phyloP scores from a whole-genome alignment of 2,888 invertebrate species.

The Plebejus argus region DNA sequence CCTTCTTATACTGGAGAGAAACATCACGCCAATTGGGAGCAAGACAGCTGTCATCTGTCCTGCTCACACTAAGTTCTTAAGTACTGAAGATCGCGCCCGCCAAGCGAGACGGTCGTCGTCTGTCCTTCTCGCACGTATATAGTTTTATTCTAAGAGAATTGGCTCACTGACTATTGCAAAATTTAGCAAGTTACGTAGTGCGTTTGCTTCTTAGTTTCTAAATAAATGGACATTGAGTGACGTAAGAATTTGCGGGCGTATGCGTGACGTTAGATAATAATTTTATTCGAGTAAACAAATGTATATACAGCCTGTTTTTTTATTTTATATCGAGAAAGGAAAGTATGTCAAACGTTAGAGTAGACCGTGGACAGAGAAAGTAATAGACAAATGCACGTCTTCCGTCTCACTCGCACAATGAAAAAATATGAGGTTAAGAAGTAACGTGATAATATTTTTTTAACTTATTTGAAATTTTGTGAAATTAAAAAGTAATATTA shows the following conservation, averaged over 20 bases:
- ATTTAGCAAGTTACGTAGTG: neutral
- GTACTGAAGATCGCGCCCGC: no score
- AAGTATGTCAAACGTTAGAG: slow-evolving; percentile 9
- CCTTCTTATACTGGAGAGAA: neutral
- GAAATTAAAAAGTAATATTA: neutral
- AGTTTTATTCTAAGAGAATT: neutral
- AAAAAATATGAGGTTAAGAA: neutral
- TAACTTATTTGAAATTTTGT: neutral
- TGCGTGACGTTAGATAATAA: slow-evolving; percentile 2
- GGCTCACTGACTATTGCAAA: neutral
- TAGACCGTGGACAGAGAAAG: slow-evolving; percentile 5
- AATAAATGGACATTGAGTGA: neutral
- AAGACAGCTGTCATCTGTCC: neutral
- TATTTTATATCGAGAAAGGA: slow-evolving; percentile 9
- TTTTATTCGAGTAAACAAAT: slow-evolving; percentile 6
- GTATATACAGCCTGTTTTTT: slow-evolving; percentile 19
- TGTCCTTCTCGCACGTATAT: neutral
- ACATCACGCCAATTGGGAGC: neutral
- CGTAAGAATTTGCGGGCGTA: neutral
- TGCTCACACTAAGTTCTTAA: neutral
- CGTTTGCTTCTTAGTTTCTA: neutral
- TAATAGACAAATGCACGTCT: neutral
- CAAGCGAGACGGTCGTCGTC: neutral
- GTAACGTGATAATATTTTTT: neutral
- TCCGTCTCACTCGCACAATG: slow-evolving; percentile 11